Conservation (phyloP, 2,113 vertebrate genomes). For the Serranochromis macrocephalus region DNA sequence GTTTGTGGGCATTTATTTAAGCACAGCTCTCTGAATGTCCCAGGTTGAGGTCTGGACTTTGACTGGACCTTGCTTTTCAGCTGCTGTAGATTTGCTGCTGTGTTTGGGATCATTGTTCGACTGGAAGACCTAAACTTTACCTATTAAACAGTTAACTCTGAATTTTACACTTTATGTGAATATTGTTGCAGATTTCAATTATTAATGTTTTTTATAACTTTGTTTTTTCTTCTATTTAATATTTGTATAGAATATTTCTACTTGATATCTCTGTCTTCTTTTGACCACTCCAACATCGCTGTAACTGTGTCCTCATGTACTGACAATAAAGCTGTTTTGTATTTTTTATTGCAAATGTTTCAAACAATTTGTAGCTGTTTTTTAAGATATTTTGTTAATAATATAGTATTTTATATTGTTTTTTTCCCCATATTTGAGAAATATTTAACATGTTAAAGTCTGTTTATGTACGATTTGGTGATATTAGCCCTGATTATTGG, state of each 20-base stretch:
- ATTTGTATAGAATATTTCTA: accelerated
- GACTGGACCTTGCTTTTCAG: accelerated
- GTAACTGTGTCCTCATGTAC: neutral
- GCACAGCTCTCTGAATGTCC: neutral
- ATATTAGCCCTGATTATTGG: neutral
- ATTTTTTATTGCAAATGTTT: neutral
- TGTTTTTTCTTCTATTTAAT: neutral
- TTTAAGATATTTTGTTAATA: neutral
- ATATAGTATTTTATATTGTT: neutral
- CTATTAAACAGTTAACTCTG: neutral
- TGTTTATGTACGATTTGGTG: accelerated
- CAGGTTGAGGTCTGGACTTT: neutral
- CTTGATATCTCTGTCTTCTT: accelerated
- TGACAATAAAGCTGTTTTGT: neutral
- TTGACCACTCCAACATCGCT: neutral
- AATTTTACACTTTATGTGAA: neutral
- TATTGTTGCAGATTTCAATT: neutral
- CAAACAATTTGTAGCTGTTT: neutral
- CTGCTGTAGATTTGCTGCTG: neutral
- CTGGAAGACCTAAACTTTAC: accelerated
- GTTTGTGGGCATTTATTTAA: neutral
- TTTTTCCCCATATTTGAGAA: neutral
- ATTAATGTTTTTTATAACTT: neutral
- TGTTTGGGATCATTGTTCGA: neutral
- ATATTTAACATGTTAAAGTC: neutral